These are phyloP conservation scores for Synanthedon tipuliformis DNA, from an alignment of 2,888 invertebrate genomes.

Conservation along the genomic window DNA sequence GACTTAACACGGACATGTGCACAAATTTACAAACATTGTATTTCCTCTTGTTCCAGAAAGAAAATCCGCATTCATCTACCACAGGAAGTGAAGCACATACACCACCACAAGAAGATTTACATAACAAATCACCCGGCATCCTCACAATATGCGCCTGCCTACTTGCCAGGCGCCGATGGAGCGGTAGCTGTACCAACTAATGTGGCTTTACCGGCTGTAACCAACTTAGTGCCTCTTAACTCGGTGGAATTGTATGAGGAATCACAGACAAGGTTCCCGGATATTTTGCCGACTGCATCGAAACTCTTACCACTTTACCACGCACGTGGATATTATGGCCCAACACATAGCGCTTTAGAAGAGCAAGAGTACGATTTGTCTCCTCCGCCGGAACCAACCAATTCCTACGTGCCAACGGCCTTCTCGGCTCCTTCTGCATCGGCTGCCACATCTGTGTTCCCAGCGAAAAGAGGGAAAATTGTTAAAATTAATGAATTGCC, in stretches of 20 bases:
- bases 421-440: slow-evolving; percentile 26
- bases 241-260: slow-evolving; percentile 50
- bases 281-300: slow-evolving; percentile 32
- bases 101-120: slow-evolving; percentile 67
- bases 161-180: slow-evolving; percentile 51
- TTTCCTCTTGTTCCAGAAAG: slow-evolving; percentile 62
- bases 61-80: slow-evolving; percentile 70
- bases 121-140: slow-evolving; percentile 61
- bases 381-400: slow-evolving; percentile 33
- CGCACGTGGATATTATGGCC: slow-evolving; percentile 61
- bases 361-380: slow-evolving; percentile 47
- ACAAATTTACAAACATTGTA: slow-evolving; percentile 11
- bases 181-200: slow-evolving; percentile 47
- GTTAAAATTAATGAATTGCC: slow-evolving; percentile 45
- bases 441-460: slow-evolving; percentile 18
- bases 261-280: slow-evolving; percentile 26
- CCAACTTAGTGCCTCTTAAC: slow-evolving; percentile 38
- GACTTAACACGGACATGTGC: neutral
- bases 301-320: slow-evolving; percentile 56
- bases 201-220: slow-evolving; percentile 39
- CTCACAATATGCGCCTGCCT: slow-evolving; percentile 61
- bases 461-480: slow-evolving; percentile 48
- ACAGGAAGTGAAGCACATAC: slow-evolving; percentile 68
- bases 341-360: slow-evolving; percentile 40
- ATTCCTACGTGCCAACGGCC: slow-evolving; percentile 28